phyloP scores from a whole-genome alignment of 2,888 invertebrate genomes.

The Achlya flavicornis region DNA sequence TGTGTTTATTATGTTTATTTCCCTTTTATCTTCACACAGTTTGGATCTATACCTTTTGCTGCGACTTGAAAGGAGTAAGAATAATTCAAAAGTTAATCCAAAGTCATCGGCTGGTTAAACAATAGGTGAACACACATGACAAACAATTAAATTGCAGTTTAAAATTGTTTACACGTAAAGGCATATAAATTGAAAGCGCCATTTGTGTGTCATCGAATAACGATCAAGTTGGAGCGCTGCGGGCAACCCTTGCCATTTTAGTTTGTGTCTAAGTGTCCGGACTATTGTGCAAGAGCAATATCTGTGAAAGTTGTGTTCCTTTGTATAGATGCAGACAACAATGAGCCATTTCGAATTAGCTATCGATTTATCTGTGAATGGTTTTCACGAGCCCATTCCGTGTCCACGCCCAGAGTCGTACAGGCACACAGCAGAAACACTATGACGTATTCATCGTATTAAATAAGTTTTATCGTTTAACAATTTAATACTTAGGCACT shows the following conservation, averaged over 20 bases:
- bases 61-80: not conserved
- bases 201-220: slow-evolving; percentile 17
- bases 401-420: slow-evolving; percentile 50
- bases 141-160: not conserved
- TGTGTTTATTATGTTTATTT: slow-evolving; percentile 17
- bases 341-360: slow-evolving; percentile 80
- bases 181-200: slow-evolving; percentile 20
- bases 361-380: slow-evolving; percentile 77
- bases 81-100: not conserved
- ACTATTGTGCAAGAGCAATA: slow-evolving; percentile 67
- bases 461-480: slow-evolving; percentile 4
- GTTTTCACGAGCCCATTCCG: slow-evolving; percentile 60
- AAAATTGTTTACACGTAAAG: slow-evolving; percentile 5
- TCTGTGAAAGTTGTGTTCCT: slow-evolving; percentile 75
- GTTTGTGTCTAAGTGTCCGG: slow-evolving; percentile 42
- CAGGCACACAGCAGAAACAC: slow-evolving; percentile 39
- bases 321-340: slow-evolving; percentile 78
- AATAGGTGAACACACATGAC: not conserved
- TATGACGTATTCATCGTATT: slow-evolving; percentile 31
- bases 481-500: slow-evolving; percentile 1
- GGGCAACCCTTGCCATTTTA: slow-evolving; percentile 43
- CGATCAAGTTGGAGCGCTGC: slow-evolving; percentile 18
- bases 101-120: not conserved
- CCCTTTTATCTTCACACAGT: not conserved
- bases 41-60: too few relatives aligned